Percentiles rank a stretch among this genome's conserved stretches.
These are phyloP conservation scores for Vicugna pacos DNA, from an alignment of 2,113 vertebrate species.

Conservation along the genomic window DNA sequence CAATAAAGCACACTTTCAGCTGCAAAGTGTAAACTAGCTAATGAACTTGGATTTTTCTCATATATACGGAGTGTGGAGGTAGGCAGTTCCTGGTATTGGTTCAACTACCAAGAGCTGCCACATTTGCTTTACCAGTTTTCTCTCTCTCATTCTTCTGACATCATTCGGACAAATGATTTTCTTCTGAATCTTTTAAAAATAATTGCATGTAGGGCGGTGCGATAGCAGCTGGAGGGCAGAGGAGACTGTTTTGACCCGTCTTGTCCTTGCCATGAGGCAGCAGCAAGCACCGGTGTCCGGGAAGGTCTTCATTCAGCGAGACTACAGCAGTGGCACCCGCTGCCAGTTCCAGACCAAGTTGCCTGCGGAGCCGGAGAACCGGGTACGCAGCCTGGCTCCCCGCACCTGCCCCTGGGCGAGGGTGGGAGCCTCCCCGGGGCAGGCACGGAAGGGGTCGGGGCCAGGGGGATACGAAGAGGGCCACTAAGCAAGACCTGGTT, in stretches of 20 bases:
- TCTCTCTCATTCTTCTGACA: background rate
- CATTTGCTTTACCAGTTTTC: background rate
- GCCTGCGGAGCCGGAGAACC: conserved; percentile 93
- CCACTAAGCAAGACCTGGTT: background rate
- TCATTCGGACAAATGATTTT: too few species aligned
- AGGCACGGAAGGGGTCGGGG: background rate
- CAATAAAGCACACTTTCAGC: background rate
- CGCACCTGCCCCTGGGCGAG: background rate
- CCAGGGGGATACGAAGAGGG: background rate
- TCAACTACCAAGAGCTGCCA: background rate
- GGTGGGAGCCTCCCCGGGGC: background rate
- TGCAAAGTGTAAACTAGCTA: background rate
- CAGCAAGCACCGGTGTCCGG: conserved; percentile 93
- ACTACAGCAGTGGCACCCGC: conserved; percentile 95
- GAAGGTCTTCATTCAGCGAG: conserved; percentile 97
- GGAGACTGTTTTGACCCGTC: conserved; percentile 67
- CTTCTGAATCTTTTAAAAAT: background rate
- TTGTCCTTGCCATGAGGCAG: conserved; percentile 88
- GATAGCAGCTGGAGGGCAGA: conserved; percentile 76
- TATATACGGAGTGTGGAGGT: background rate
- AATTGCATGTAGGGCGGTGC: background rate
- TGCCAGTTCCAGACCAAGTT: conserved; percentile 98
- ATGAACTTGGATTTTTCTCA: background rate
- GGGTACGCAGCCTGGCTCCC: conserved; percentile 86
- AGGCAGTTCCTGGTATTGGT: background rate